These are phyloP conservation scores for Cyclargus thomasi DNA, from an alignment of 1,140 invertebrate genomes.

Conservation along the genomic window DNA sequence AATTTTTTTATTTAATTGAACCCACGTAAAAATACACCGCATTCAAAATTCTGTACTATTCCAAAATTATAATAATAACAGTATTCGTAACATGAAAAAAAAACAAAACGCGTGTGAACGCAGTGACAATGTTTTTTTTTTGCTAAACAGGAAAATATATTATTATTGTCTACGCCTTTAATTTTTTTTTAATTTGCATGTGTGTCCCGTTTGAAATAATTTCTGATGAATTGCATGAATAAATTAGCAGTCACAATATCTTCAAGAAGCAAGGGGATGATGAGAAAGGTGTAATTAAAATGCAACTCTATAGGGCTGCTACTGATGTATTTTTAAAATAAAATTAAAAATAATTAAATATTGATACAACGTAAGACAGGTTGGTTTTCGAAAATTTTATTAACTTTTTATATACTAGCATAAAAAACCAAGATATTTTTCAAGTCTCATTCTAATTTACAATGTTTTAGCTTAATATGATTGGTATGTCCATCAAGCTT, in stretches of 20 bases:
- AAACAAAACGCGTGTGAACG: slow-evolving; percentile 20
- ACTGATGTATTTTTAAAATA: no score
- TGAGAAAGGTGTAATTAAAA: slow-evolving; percentile 65
- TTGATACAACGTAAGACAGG: not conserved
- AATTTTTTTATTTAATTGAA: no score
- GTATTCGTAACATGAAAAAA: slow-evolving; percentile 30
- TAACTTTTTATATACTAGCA: no score
- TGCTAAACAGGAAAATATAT: slow-evolving; percentile 40
- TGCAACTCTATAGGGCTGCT: slow-evolving; percentile 46
- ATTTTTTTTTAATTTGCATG: slow-evolving; percentile 62
- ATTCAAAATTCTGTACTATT: not conserved
- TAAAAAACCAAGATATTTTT: no score
- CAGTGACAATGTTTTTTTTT: slow-evolving; percentile 45
- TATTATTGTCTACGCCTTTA: slow-evolving; percentile 59
- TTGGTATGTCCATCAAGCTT: no score
- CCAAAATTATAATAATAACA: not conserved
- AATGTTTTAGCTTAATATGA: no score
- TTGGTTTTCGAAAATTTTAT: slow-evolving; percentile 3
- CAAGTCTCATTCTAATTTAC: no score
- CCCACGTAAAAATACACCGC: not conserved
- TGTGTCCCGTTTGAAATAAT: slow-evolving; percentile 45
- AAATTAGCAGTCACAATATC: slow-evolving; percentile 62
- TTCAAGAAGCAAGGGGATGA: slow-evolving; percentile 52
- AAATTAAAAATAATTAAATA: no score
- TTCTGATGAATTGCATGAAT: slow-evolving; percentile 64